Conservation (phyloP, 2,113 vertebrate species). For the Microtus ochrogaster region DNA sequence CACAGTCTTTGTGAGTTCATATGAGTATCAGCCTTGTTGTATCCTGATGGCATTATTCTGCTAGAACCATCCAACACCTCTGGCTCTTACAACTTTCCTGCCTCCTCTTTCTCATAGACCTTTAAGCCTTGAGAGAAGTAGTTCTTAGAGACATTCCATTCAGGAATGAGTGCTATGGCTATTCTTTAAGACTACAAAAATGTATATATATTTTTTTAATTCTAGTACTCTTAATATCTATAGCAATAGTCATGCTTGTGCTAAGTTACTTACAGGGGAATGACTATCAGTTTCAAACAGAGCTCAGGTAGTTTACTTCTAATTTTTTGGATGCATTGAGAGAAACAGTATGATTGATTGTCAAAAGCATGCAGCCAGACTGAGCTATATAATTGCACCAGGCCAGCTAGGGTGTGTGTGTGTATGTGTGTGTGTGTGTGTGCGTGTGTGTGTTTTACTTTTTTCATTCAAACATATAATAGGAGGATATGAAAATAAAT, state of each 20-base stretch:
- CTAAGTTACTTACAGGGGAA: neutral
- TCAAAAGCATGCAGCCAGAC: neutral
- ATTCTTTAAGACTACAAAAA: neutral
- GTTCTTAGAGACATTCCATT: neutral
- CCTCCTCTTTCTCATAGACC: neutral
- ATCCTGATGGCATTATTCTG: neutral
- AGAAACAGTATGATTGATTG: neutral
- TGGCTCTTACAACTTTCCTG: neutral
- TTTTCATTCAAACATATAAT: neutral
- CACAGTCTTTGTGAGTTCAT: neutral
- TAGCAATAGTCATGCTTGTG: accelerated
- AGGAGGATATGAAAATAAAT: neutral
- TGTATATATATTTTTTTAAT: neutral
- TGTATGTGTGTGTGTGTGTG: neutral
- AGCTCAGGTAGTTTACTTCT: neutral
- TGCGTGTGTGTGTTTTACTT: neutral
- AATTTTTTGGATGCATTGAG: neutral
- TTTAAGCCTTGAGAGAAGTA: neutral
- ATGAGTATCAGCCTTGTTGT: neutral
- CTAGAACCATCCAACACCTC: neutral
- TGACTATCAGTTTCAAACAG: neutral
- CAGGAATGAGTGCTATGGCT: neutral
- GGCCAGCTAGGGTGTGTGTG: neutral
- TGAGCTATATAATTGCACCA: neutral
- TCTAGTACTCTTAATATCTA: neutral